These are phyloP conservation scores for Aeoliscus strigatus DNA, from an alignment of 2,797 vertebrate species.

Conservation along the genomic window DNA sequence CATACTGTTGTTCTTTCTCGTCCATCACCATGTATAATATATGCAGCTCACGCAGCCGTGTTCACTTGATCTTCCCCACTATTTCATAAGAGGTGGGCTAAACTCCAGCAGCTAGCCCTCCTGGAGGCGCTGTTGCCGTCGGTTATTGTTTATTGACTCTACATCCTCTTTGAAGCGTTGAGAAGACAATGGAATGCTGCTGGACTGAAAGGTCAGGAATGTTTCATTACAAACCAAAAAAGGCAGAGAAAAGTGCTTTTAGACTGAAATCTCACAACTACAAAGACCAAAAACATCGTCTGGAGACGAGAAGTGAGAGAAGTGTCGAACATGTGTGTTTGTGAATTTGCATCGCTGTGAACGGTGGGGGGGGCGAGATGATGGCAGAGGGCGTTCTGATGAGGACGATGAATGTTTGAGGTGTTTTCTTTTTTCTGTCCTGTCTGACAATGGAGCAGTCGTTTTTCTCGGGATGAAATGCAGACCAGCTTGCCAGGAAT, in stretches of 20 bases:
- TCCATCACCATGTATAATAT: slow-evolving; percentile 1
- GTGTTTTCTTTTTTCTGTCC: too few relatives aligned
- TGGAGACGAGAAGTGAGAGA: too few relatives aligned
- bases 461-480: neutral
- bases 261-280: neutral
- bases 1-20: neutral
- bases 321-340: too few relatives aligned
- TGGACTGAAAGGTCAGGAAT: slow-evolving; percentile 32
- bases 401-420: too few relatives aligned
- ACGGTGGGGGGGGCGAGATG: too few relatives aligned
- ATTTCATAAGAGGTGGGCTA: slow-evolving; percentile 15
- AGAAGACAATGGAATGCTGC: slow-evolving; percentile 15
- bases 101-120: slow-evolving; percentile 43
- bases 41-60: slow-evolving; percentile 11
- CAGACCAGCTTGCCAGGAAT: neutral
- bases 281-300: neutral
- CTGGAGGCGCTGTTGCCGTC: slow-evolving; percentile 31
- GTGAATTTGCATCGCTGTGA: too few relatives aligned
- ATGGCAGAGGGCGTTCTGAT: neutral
- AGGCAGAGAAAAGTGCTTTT: too few relatives aligned
- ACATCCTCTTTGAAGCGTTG: slow-evolving; percentile 25
- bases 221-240: slow-evolving; percentile 12
- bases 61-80: slow-evolving; percentile 11
- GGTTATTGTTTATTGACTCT: slow-evolving; percentile 45
- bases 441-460: too few relatives aligned